These are phyloP conservation scores for Echinometra lucunter DNA, from an alignment of 53 echinoderm and acorn worm species.

Conservation along the genomic window DNA sequence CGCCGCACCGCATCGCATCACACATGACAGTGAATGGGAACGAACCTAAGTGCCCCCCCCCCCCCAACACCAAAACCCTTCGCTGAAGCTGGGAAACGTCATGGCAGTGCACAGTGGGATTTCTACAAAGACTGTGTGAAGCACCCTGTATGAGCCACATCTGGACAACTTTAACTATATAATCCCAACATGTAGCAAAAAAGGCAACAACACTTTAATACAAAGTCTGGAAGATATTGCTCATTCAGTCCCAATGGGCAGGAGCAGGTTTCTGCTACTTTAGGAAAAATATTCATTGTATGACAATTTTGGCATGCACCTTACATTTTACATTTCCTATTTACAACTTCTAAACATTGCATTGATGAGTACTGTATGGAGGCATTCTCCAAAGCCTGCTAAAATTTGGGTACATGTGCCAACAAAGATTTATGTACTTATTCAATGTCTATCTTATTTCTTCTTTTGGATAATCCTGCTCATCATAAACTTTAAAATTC, in stretches of 20 bases:
- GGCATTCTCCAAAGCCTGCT: background rate
- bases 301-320: background rate
- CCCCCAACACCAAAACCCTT: too few species aligned
- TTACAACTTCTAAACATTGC: background rate
- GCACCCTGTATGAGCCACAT: too few species aligned
- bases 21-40: too few species aligned
- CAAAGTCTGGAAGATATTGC: background rate
- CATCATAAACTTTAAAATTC: background rate
- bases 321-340: constrained; percentile 22
- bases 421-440: background rate
- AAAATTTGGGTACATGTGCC: background rate
- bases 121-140: too few species aligned
- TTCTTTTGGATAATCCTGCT: background rate
- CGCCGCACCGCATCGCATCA: too few species aligned
- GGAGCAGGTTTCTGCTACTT: background rate
- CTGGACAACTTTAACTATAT: background rate
- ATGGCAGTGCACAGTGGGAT: too few species aligned
- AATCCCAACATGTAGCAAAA: background rate
- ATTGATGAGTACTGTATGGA: background rate
- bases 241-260: background rate
- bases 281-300: background rate
- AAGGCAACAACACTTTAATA: background rate
- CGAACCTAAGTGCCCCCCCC: too few species aligned
- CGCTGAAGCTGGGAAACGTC: too few species aligned
- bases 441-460: background rate